phyloP scores from a whole-genome alignment of 2,797 vertebrate species.

The Brachyalestes nurse region DNA sequence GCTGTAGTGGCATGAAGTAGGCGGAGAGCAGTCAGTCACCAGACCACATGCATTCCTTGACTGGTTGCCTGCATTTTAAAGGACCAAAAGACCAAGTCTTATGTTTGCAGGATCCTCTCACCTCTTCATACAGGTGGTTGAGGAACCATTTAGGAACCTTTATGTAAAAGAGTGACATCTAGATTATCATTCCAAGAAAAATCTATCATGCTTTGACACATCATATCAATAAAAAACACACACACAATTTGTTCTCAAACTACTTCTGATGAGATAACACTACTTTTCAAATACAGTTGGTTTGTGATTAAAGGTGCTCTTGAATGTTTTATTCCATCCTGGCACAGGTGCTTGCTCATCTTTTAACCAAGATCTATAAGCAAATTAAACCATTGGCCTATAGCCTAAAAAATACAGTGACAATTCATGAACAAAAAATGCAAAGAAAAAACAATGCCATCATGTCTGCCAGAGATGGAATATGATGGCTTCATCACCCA shows the following conservation, averaged over 20 bases:
- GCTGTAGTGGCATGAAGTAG: conserved; percentile 46
- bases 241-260: background rate
- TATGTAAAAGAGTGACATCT: background rate
- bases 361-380: conserved; percentile 23
- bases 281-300: conserved; percentile 8
- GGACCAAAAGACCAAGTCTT: background rate
- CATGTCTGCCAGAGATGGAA: conserved; percentile 40
- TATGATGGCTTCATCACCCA: conserved; percentile 62
- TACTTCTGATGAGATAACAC: conserved; percentile 2
- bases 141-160: background rate
- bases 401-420: conserved; percentile 16
- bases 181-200: background rate
- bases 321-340: background rate
- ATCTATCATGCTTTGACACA: background rate
- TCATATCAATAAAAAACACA: background rate
- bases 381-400: conserved; percentile 11
- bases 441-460: conserved; percentile 42
- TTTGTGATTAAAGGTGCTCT: background rate
- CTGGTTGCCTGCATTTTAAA: conserved; percentile 32
- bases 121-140: too few species aligned
- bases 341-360: conserved; percentile 1
- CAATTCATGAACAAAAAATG: background rate
- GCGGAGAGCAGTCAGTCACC: conserved; percentile 45
- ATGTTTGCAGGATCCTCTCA: too few species aligned
- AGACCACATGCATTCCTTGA: conserved; percentile 39